Evolutionary conservation across 2,113 vertebrate genomes (phyloP).

Genomic region (Madoqua kirkii): DNA sequence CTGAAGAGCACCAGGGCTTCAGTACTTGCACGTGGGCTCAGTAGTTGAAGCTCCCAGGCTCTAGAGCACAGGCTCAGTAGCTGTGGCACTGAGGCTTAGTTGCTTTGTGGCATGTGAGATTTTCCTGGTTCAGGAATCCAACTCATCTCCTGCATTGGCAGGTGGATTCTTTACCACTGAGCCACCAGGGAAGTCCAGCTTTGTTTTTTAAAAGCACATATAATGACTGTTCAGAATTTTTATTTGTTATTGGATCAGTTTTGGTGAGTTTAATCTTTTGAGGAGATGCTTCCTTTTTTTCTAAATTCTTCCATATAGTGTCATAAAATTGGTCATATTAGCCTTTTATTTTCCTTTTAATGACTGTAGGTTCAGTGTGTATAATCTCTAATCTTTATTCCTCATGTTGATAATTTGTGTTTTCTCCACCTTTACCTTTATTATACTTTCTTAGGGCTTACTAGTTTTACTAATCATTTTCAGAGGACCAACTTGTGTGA

Average conservation of each 20-base stretch:
- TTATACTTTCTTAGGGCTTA: not conserved
- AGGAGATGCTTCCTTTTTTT: not conserved
- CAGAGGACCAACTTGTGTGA: not conserved
- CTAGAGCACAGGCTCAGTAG: not conserved
- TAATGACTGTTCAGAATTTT: not conserved
- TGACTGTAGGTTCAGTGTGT: not conserved
- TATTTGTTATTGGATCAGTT: not conserved
- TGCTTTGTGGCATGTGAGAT: not conserved
- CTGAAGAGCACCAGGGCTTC: not conserved
- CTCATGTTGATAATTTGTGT: not conserved
- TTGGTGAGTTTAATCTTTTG: not conserved
- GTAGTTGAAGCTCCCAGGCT: not conserved
- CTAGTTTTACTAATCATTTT: not conserved
- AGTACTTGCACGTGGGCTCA: not conserved
- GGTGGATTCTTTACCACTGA: not conserved
- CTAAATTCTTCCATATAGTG: not conserved
- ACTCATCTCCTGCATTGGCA: not conserved
- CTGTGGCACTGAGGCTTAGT: rapidly evolving
- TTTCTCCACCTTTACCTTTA: not conserved
- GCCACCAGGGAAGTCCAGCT: not conserved
- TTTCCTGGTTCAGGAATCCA: not conserved
- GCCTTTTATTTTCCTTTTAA: not conserved
- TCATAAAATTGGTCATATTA: not conserved
- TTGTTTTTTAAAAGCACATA: not conserved
- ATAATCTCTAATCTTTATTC: not conserved